phyloP scores from a whole-genome alignment of 2,797 vertebrate genomes.

The Numenius phaeopus region DNA sequence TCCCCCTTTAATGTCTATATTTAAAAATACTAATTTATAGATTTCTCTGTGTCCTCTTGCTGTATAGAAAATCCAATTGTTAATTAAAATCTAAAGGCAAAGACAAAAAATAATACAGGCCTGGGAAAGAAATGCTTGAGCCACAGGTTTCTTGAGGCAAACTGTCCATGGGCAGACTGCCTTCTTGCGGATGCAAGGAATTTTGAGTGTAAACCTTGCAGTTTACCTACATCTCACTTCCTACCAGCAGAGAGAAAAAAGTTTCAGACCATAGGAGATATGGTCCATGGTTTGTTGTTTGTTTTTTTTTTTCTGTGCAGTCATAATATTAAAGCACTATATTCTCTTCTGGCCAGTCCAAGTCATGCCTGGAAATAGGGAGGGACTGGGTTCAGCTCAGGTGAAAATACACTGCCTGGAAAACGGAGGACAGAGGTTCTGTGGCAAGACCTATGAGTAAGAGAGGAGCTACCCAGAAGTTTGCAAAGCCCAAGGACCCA shows the following conservation, averaged over 20 bases:
- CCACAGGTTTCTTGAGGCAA: not conserved
- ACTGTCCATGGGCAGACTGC: not conserved
- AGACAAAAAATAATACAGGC: not conserved
- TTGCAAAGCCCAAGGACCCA: not conserved
- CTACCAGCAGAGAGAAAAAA: not conserved
- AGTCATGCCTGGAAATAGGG: not conserved
- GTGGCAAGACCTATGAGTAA: not conserved
- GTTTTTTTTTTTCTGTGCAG: not conserved
- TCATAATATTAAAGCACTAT: not conserved
- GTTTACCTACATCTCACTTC: not conserved
- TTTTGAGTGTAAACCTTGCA: not conserved
- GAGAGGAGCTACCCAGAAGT: not conserved
- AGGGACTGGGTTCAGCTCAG: not conserved
- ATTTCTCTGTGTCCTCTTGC: not conserved
- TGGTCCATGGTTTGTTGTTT: too few relatives aligned
- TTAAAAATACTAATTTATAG: constrained; percentile 25
- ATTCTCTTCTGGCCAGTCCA: not conserved
- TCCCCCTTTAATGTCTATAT: not conserved
- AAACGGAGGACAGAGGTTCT: not conserved
- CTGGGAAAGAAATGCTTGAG: not conserved
- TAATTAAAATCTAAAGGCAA: not conserved
- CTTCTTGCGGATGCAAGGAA: not conserved
- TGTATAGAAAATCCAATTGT: not conserved
- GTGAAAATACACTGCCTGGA: not conserved
- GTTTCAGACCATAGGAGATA: not conserved